Evolutionary conservation across 2,113 vertebrate genomes (phyloP).

Genomic region (Ploceus nigricollis): DNA sequence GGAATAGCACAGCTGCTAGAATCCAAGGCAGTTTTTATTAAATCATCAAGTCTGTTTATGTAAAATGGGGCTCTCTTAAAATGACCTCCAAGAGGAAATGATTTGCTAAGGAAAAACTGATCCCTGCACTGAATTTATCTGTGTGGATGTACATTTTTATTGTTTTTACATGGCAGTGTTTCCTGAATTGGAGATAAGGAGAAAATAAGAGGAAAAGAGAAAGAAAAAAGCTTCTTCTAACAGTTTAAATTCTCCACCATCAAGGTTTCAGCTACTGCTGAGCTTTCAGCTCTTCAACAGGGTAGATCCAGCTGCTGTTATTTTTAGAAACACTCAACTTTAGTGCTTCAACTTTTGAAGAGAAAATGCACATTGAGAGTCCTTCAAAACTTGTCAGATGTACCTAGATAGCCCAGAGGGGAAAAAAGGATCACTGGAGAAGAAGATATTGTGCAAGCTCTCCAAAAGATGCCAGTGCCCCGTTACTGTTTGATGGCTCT

Average conservation of each 20-base stretch:
- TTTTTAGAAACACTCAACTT: neutral
- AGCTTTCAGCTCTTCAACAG: slow-evolving; percentile 6
- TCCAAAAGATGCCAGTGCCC: neutral
- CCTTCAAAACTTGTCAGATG: neutral
- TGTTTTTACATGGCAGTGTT: neutral
- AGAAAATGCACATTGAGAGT: neutral
- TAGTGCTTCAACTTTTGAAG: neutral
- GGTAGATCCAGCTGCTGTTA: neutral
- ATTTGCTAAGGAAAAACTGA: slow-evolving; percentile 48
- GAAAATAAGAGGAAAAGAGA: neutral
- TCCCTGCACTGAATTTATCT: slow-evolving; percentile 26
- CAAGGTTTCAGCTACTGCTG: neutral
- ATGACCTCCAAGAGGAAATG: slow-evolving; percentile 67
- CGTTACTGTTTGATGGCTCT: neutral
- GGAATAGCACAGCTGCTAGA: slow-evolving; percentile 77
- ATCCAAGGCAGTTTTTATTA: slow-evolving; percentile 72
- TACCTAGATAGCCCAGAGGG: neutral
- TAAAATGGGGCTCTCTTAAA: slow-evolving; percentile 59
- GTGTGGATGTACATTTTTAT: neutral
- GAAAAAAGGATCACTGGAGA: neutral
- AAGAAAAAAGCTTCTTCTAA: neutral
- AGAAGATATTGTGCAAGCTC: neutral
- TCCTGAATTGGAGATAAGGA: neutral
- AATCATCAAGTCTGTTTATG: slow-evolving; percentile 65
- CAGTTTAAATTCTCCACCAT: neutral